Evolutionary conservation across 2,797 vertebrate genomes (phyloP).

Genomic region (Rhinella marina): DNA sequence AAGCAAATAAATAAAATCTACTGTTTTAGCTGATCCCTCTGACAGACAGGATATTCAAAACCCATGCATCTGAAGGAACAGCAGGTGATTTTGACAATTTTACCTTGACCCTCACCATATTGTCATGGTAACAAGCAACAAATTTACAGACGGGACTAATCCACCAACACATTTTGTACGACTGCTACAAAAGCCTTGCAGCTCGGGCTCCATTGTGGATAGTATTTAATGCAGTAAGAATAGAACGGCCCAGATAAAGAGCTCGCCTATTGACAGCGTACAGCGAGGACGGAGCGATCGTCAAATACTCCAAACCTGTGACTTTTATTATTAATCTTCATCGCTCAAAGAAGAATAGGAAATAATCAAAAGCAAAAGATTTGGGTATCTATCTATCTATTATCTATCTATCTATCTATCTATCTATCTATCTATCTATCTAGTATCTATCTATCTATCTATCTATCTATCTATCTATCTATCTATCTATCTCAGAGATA

Average conservation of each 20-base stretch:
- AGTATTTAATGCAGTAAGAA: conserved; percentile 9
- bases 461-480: background rate
- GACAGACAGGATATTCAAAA: background rate
- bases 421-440: too few relatives aligned
- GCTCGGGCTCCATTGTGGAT: conserved; percentile 13
- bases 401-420: too few relatives aligned
- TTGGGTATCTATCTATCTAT: background rate
- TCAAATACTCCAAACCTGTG: background rate
- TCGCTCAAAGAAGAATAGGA: background rate
- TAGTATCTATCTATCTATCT: too few relatives aligned
- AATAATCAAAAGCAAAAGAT: background rate
- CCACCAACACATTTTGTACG: conserved; percentile 6
- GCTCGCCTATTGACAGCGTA: background rate
- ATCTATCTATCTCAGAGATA: background rate
- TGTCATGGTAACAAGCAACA: conserved; percentile 17
- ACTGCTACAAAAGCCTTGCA: background rate
- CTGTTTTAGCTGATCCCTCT: background rate
- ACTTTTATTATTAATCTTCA: background rate
- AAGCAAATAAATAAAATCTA: background rate
- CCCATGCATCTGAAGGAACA: background rate
- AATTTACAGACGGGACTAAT: background rate
- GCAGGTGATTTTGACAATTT: background rate
- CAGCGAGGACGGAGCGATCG: background rate
- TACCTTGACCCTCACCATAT: background rate
- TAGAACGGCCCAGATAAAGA: background rate